Evolutionary conservation across 2,888 invertebrate genomes (phyloP).

Genomic region (Leptinotarsa haldemani): DNA sequence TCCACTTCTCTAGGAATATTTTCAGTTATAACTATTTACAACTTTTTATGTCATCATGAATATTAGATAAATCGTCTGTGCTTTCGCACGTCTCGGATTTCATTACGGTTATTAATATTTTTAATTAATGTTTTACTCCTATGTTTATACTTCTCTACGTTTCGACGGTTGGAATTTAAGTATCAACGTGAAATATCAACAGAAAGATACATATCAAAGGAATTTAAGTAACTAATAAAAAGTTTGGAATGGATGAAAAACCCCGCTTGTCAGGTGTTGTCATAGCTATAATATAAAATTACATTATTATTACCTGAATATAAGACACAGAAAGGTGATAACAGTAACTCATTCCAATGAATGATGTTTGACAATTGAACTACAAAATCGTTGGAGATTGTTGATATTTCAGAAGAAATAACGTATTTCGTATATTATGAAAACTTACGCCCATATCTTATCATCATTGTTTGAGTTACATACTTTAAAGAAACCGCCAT

Average conservation of each 20-base stretch:
- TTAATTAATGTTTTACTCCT: slow-evolving; percentile 15
- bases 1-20: slow-evolving; percentile 14
- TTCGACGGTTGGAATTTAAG: slow-evolving; percentile 5
- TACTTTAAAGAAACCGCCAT: too few relatives aligned
- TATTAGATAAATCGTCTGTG: slow-evolving; percentile 15
- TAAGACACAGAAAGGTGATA: too few relatives aligned
- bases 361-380: too few relatives aligned
- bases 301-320: too few relatives aligned
- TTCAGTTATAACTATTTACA: not conserved
- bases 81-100: slow-evolving; percentile 15
- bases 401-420: too few relatives aligned
- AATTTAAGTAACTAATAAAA: slow-evolving; percentile 9
- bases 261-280: slow-evolving; percentile 7
- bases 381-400: too few relatives aligned
- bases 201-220: slow-evolving; percentile 13
- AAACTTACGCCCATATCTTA: too few relatives aligned
- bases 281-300: not conserved
- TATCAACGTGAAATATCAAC: slow-evolving; percentile 3
- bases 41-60: slow-evolving; percentile 14
- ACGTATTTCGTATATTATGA: too few relatives aligned
- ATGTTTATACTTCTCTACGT: not conserved
- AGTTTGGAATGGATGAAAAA: not conserved
- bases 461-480: too few relatives aligned
- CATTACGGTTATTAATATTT: slow-evolving; percentile 19
- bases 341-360: too few relatives aligned